Evolutionary conservation across 2,113 vertebrate species (phyloP), one percentile per base, ranked within the genome.

Genomic region (Turdus rufiventris): DNA sequence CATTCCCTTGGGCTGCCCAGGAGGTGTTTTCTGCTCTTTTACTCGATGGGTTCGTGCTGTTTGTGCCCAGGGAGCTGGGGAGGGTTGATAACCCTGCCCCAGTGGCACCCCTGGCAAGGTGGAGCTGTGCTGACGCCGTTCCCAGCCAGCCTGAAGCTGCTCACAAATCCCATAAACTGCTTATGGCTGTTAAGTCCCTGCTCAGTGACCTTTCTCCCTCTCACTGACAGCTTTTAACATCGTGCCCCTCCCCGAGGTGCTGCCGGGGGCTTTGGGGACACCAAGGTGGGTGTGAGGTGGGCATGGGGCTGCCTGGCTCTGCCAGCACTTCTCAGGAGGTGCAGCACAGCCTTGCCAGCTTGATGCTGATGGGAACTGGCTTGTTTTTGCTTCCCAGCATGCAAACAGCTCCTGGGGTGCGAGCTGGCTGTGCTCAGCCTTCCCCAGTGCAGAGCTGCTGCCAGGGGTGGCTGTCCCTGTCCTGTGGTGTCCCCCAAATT

Each of bases 121-220:
- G 61, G 84, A 40, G 78, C 71, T 10, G 85, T 14, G 91, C 86
- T 60, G 34, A 56, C 21, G 48, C 72, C 2, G 16, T 38, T 76
- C 58, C 71, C 3, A 4, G 42, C 79, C 36, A 31, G 18, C 85
- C 75, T 6, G 43, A 33, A 66, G 75, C 93, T n/a, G 36, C 21
- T 56, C 56, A 36, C 75, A 85, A 94, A 91, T 91, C 94, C 93
- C 68, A 63, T 95, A 70, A 95, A 70, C 74, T 77, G 81, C 83
- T 96, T 66, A 95, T 4, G 72, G 78, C 47, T 1, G 1, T 61
- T 63, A 79, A 94, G 38, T 79, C 93, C 11, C 42, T 43, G 80
- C 66, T 61, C 34, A 8, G 67, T 61, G 94, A 91, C 87, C 81
- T 91, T 94, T 88, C 92, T 94, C 91, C 68, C 33, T 95, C 88